These are phyloP conservation scores for Mystacides longicornis DNA, from an alignment of 2,888 invertebrate species.

Conservation along the genomic window DNA sequence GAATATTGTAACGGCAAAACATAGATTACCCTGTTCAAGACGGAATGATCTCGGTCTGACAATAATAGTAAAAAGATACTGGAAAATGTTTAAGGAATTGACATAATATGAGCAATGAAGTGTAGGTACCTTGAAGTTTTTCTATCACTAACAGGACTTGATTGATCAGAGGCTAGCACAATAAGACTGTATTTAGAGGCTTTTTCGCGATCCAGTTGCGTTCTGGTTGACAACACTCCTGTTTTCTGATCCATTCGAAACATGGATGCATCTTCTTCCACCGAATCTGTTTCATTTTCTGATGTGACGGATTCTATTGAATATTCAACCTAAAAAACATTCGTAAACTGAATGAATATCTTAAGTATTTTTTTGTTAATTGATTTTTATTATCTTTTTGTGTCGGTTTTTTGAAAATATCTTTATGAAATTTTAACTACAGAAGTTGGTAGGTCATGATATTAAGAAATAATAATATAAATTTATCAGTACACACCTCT, in stretches of 20 bases:
- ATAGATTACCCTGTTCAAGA: too few species aligned
- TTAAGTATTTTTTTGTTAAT: too few species aligned
- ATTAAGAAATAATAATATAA: background rate
- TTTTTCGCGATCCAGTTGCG: conserved; percentile 79
- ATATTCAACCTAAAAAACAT: conserved; percentile 63
- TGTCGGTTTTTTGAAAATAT: too few species aligned
- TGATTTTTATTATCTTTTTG: too few species aligned
- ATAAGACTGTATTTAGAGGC: conserved; percentile 77
- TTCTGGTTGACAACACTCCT: conserved; percentile 79
- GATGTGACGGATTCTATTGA: conserved; percentile 64
- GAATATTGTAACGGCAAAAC: too few species aligned
- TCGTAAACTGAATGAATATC: too few species aligned
- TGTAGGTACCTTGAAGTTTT: conserved; percentile 58
- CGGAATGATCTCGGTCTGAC: too few species aligned
- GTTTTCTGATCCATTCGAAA: conserved; percentile 81
- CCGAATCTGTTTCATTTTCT: conserved; percentile 46
- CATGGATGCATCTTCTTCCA: conserved; percentile 64
- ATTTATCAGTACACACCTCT: conserved; percentile 47
- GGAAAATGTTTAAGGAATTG: too few species aligned
- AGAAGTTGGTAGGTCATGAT: conserved; percentile 22
- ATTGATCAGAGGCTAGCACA: conserved; percentile 80
- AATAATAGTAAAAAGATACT: too few species aligned
- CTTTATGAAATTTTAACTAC: conserved; percentile 3
- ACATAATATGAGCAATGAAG: too few species aligned
- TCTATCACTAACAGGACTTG: conserved; percentile 69